Evolutionary conservation across 2,888 invertebrate genomes (phyloP).

Genomic region (Xanthorhoe designata): DNA sequence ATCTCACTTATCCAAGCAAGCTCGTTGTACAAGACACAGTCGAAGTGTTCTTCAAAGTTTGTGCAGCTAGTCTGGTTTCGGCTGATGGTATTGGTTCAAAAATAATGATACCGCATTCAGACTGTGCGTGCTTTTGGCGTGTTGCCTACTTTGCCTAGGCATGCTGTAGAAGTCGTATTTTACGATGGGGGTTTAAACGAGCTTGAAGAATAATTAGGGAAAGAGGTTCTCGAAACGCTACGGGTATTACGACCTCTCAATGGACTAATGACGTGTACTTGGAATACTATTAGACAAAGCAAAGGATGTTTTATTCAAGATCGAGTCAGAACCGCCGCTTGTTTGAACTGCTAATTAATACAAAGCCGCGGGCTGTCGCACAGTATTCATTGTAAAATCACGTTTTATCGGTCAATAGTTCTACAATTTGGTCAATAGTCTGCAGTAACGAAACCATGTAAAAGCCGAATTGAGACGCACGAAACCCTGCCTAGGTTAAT

Average conservation of each 20-base stretch:
- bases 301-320: not conserved
- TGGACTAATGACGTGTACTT: not conserved
- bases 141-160: not conserved
- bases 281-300: not conserved
- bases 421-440: no score
- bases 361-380: no score
- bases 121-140: not conserved
- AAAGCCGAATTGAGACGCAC: no score
- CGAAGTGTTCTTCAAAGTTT: no score
- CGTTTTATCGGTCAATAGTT: no score
- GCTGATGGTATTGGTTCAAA: not conserved
- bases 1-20: no score
- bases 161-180: not conserved
- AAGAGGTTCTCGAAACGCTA: not conserved
- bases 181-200: not conserved
- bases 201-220: not conserved
- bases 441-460: no score
- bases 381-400: no score
- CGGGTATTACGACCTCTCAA: not conserved
- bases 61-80: no score
- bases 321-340: not conserved
- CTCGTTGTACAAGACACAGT: no score
- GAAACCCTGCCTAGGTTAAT: no score
- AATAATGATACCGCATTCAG: not conserved
- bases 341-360: not conserved